Conservation (phyloP, 2,797 vertebrate genomes). For the Lacerta agilis region DNA sequence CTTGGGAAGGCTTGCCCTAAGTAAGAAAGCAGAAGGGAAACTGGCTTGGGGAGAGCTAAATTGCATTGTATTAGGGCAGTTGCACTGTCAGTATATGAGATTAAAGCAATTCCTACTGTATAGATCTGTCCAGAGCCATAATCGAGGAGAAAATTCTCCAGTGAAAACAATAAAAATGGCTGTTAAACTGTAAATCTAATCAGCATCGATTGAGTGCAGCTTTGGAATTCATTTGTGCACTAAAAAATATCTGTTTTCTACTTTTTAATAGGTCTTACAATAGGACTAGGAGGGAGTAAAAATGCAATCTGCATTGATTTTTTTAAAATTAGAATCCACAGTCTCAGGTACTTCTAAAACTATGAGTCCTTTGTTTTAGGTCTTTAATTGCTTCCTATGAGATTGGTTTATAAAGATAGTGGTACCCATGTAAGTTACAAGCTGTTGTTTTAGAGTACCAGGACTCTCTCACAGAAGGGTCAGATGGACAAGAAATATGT, state of each 20-base stretch:
- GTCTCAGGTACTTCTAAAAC: constrained; percentile 48
- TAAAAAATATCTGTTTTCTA: constrained; percentile 38
- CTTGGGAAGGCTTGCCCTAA: constrained; percentile 53
- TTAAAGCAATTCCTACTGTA: constrained; percentile 75
- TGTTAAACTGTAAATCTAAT: constrained; percentile 76
- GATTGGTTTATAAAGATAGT: neutral
- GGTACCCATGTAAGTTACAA: neutral
- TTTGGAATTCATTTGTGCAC: constrained; percentile 64
- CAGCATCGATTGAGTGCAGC: constrained; percentile 65
- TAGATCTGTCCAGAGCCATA: constrained; percentile 72
- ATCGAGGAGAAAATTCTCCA: constrained; percentile 63
- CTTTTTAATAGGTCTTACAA: constrained; percentile 41
- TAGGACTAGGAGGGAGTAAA: constrained; percentile 44
- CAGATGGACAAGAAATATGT: neutral
- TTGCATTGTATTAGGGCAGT: constrained; percentile 59
- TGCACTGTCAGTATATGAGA: constrained; percentile 69
- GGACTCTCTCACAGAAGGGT: neutral
- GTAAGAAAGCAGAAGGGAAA: constrained; percentile 49
- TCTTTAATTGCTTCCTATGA: constrained; percentile 53
- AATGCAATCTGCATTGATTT: constrained; percentile 55
- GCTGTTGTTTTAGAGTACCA: constrained; percentile 14
- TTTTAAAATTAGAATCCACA: constrained; percentile 25
- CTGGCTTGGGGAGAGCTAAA: constrained; percentile 59
- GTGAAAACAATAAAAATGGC: constrained; percentile 74
- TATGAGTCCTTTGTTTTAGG: neutral